These are phyloP conservation scores for Synchiropus splendidus DNA, from an alignment of 2,113 vertebrate genomes.

Conservation along the genomic window DNA sequence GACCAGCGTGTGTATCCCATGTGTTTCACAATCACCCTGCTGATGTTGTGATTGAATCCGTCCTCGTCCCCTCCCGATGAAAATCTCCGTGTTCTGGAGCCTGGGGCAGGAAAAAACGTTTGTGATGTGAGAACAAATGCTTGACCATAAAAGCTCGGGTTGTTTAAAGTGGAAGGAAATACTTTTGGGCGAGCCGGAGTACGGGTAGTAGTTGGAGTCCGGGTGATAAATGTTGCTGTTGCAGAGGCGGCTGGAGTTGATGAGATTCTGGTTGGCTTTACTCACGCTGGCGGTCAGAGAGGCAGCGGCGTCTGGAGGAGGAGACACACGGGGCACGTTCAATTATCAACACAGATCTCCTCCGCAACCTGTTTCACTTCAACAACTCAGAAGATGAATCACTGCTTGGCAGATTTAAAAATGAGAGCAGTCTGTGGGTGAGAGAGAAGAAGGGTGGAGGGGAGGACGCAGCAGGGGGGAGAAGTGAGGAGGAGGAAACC, in stretches of 20 bases:
- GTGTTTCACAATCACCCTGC: conserved; percentile 36
- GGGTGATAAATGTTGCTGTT: conserved; percentile 82
- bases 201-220: conserved; percentile 81
- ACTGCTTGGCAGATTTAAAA: no score
- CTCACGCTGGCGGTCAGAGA: conserved; percentile 66
- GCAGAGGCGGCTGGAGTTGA: conserved; percentile 75
- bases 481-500: not conserved
- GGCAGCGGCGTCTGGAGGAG: conserved; percentile 56
- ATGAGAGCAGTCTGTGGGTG: not conserved
- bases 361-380: no score
- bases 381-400: no score
- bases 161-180: not conserved
- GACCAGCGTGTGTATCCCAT: not conserved
- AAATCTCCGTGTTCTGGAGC: conserved; percentile 53
- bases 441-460: not conserved
- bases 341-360: no score
- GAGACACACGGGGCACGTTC: no score
- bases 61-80: conserved; percentile 58
- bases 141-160: no score
- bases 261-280: conserved; percentile 84
- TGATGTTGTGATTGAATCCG: conserved; percentile 56
- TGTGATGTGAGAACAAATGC: no score
- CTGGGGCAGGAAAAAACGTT: conserved; percentile 32
- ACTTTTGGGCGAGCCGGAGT: conserved; percentile 79
- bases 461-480: not conserved